Evolutionary conservation across 2,113 vertebrate species (phyloP), one percentile per base, ranked within the genome.

Genomic region (Tragelaphus strepsiceros): DNA sequence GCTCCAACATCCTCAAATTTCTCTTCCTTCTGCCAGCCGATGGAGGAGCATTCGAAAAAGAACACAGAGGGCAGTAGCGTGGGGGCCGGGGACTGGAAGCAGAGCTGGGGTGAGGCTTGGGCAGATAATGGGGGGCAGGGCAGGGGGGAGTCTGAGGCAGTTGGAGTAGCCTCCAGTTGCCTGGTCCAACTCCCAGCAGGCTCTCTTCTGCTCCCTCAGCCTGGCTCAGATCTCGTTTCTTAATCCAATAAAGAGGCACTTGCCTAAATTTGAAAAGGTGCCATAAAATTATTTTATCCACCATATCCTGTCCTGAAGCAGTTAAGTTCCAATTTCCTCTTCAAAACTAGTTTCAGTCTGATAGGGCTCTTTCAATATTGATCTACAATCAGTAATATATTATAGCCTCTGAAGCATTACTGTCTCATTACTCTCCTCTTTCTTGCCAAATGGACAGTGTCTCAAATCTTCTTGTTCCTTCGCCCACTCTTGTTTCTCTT

Each of bases 221-320:
- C 35, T 83, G 81, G 53, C 53, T 96, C 32, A 32, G 64, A 53
- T 71, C 67, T 77, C 39, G 49, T 35, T 77, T 90, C 53, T 91
- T 81, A 96, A 96, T 96, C 35, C 77, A 95, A 58, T 88, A 85
- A 92, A 83, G 32, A 24, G 9, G 17, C 80, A 71, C 54, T 94
- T 88, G 71, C 67, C 88, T 96, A 71, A 16, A 32, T 92, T 24
- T 88, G 92, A 96, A 88, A 95, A 80, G 54, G 21, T 80, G 56
- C 54, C 82, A 12, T 54, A 28, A 51, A 81, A 62, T 86, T 58
- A 82, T 89, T 94, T 71, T 35, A 91, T 56, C 39, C 32, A 49
- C 30, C 24, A 35, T 53, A 46, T 83, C 74, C 92, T 95, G 62
- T 88, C 90, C 67, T 49, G 81, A 78, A 85, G 74, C 39, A 51